Base-by-base conservation (phyloP, 2,113 vertebrate genomes). In the Halcyon malimbica region DNA sequence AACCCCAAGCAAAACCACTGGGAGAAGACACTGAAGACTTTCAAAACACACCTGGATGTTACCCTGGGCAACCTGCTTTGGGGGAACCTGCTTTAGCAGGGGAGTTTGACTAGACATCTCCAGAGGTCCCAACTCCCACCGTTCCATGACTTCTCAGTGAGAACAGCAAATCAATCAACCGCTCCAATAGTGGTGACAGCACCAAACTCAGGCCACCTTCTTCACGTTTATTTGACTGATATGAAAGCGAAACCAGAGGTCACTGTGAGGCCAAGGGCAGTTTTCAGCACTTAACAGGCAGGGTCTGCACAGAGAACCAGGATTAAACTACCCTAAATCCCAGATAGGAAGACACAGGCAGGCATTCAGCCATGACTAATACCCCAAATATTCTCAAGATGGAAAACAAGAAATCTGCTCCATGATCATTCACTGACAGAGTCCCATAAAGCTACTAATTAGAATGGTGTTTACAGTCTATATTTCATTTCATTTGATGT, bases 371-470 rank as follows among this genome's bases (percentile, higher is more conserved):
- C 96, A 81, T 91, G 96, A 93, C 70, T 81, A 97, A 96, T 79
- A 67, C 41, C 42, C 63, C 83, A 83, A 79, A 90, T 87, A 94
- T 86, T 78, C 94, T 89, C 56, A 90, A 86, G 95, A 94, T 2
- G 5, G 46, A 89, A 82, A 67, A 83, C 83, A 87, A 68, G 89
- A 62, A 94, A 95, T 92, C 28, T 87, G 68, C 82, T 94, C 75
- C 87, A 77, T 33, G 92, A 96, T 93, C 94, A 51, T 77, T 94
- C 80, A 85, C 78, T 91, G 93, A 97, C 96, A 96, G 83, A 96
- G 81, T 25, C 93, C 95, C 96, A 96, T 97, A 96, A 96, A 96
- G 82, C 78, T n/a, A 88, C 88, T 94, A 89, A 90, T 96, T 87
- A 90, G 85, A 86, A 94, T 33, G 56, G 91, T 90, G 92, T 93